Conservation (phyloP, 2,888 invertebrate genomes). For the Drosophila barbarae region DNA sequence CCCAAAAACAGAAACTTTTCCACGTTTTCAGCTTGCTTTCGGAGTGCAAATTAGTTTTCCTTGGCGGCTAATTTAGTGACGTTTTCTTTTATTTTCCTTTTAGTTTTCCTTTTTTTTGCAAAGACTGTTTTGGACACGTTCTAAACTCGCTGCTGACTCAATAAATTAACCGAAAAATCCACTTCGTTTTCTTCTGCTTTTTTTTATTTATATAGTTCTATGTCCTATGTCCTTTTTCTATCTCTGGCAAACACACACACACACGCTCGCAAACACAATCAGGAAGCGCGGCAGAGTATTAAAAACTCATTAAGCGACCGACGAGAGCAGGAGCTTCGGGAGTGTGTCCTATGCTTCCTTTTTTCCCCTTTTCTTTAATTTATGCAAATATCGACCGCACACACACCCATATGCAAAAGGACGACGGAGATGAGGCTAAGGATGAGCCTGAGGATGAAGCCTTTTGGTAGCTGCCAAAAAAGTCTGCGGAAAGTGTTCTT, state of each 20-base stretch:
- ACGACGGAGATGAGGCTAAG: constrained; percentile 3
- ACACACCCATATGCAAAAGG: constrained; percentile 33
- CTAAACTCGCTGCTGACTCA: constrained; percentile 51
- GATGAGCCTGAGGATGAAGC: constrained; percentile 4
- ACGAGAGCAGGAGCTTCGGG: constrained; percentile 18
- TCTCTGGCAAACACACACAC: constrained; percentile 2
- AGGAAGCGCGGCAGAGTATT: constrained; percentile 61
- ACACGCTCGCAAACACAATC: constrained; percentile 23
- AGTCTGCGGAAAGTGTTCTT: constrained; percentile 48
- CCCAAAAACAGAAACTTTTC: constrained; percentile 21
- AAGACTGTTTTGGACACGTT: constrained; percentile 37
- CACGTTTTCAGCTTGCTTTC: constrained; percentile 24
- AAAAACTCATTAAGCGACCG: constrained; percentile 70
- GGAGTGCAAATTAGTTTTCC: constrained; percentile 38
- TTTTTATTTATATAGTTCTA: constrained; percentile 45
- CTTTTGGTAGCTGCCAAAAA: constrained; percentile 53
- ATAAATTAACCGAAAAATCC: constrained; percentile 66
- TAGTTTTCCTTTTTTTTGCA: constrained; percentile 1
- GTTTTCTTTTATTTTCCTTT: background rate
- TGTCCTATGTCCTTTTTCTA: constrained; percentile 17
- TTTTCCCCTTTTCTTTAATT: constrained; percentile 46
- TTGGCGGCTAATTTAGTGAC: constrained; percentile 19
- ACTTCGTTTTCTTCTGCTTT: constrained; percentile 26
- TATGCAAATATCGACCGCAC: constrained; percentile 71
- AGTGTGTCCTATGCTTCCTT: constrained; percentile 31